Percentiles rank a stretch among this genome's conserved stretches.
Evolutionary conservation across 2,113 vertebrate species (phyloP).

Genomic region (Bambusicola thoracicus): DNA sequence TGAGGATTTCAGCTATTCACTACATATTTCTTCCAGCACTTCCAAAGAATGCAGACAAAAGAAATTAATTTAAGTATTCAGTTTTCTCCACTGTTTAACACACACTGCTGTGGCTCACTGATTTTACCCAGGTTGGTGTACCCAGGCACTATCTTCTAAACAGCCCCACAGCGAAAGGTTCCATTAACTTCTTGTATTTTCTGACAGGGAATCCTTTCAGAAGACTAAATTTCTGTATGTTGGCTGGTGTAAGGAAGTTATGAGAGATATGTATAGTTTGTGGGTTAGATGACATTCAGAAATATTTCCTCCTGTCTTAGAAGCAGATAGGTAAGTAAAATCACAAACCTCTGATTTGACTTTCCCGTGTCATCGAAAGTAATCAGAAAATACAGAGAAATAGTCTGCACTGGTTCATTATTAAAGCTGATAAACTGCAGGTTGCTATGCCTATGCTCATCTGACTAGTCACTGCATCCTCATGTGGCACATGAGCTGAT

Average conservation of each 20-base stretch:
- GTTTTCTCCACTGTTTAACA: not conserved
- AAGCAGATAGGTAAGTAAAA: not conserved
- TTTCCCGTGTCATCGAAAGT: not conserved
- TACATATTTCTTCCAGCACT: not conserved
- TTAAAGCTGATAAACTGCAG: not conserved
- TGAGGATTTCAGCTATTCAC: not conserved
- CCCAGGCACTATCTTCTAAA: not conserved
- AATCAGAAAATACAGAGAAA: not conserved
- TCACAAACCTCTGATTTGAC: not conserved
- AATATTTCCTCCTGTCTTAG: not conserved
- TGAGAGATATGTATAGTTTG: not conserved
- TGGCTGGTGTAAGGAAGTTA: not conserved
- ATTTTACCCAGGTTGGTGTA: not conserved
- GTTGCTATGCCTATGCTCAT: not conserved
- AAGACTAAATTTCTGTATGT: not conserved
- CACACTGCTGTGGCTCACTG: not conserved
- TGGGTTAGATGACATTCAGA: not conserved
- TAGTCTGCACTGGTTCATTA: not conserved
- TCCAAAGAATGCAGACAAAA: not conserved
- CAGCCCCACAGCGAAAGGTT: not conserved
- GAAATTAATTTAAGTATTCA: not conserved
- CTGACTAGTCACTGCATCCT: not conserved
- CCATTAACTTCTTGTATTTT: not conserved
- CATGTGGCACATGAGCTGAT: fast-evolving
- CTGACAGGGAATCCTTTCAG: not conserved